These are phyloP conservation scores for Apamea crenata DNA, from an alignment of 2,888 invertebrate genomes.

Conservation along the genomic window DNA sequence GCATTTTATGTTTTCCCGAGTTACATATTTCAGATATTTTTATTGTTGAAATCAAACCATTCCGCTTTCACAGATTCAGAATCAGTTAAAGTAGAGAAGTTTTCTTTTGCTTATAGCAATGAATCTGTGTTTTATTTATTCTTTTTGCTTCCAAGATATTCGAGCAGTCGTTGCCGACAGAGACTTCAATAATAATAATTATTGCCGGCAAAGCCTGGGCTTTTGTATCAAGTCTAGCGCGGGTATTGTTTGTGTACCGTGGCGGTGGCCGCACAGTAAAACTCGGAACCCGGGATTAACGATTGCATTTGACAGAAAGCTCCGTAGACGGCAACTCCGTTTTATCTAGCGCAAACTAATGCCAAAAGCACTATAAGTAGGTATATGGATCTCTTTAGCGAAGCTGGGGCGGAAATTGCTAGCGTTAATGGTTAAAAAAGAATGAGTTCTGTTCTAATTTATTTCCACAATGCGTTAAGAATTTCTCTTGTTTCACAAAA, in stretches of 20 bases:
- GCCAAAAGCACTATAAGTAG: conserved; percentile 29
- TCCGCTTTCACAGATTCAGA: conserved; percentile 9
- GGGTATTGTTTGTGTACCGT: conserved; percentile 52
- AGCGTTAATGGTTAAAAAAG: conserved; percentile 42
- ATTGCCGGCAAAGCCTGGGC: conserved; percentile 38
- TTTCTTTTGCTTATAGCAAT: conserved; percentile 18
- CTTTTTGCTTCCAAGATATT: conserved; percentile 31
- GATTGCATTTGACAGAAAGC: conserved; percentile 66
- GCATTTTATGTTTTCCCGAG: conserved; percentile 36
- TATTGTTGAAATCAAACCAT: background rate
- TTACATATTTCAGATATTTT: conserved; percentile 29
- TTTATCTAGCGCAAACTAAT: conserved; percentile 46
- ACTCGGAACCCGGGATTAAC: conserved; percentile 59
- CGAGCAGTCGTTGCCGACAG: conserved; percentile 30
- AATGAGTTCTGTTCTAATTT: conserved; percentile 37
- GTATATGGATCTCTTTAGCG: conserved; percentile 28
- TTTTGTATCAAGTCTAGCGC: conserved; percentile 46
- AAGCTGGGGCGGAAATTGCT: conserved; percentile 28
- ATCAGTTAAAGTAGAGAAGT: conserved; percentile 14
- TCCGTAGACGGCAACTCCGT: conserved; percentile 38
- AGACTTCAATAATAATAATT: conserved; percentile 60
- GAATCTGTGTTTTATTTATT: conserved; percentile 28
- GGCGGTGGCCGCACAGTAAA: conserved; percentile 27
- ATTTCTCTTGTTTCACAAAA: conserved; percentile 25
- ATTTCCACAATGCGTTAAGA: conserved; percentile 32